Conservation (phyloP, 2,113 vertebrate species). For the Hirundichthys speculiger region DNA sequence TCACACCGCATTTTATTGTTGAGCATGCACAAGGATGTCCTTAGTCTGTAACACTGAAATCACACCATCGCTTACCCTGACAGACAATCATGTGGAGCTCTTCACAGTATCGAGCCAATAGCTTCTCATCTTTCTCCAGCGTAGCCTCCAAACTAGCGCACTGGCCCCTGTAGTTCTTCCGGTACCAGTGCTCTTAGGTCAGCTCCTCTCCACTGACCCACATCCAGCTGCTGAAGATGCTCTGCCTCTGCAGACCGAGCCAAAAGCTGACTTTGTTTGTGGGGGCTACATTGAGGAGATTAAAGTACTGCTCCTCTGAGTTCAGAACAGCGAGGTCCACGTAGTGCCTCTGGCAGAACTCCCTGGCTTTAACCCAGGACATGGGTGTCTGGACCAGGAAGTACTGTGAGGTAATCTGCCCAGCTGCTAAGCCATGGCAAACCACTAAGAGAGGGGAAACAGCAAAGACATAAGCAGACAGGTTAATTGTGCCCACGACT, state of each 20-base stretch:
- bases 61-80: constrained; percentile 33
- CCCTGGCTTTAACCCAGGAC: constrained; percentile 38
- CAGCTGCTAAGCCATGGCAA: constrained; percentile 20
- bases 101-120: constrained; percentile 38
- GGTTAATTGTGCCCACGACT: not conserved
- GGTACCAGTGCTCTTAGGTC: constrained; percentile 34
- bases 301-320: constrained; percentile 40
- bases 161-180: constrained; percentile 4
- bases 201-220: constrained; percentile 43
- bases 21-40: not conserved
- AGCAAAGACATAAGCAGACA: not conserved
- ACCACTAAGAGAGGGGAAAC: constrained; percentile 15
- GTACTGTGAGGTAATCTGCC: constrained; percentile 17
- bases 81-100: constrained; percentile 36
- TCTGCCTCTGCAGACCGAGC: constrained; percentile 37
- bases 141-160: constrained; percentile 55
- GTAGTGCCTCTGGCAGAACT: constrained; percentile 52
- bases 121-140: constrained; percentile 26
- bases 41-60: not conserved
- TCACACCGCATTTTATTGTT: not conserved
- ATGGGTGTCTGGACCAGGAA: constrained; percentile 8
- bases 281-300: constrained; percentile 13
- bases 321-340: constrained; percentile 48
- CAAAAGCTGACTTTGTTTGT: constrained; percentile 34
- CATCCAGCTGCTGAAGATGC: constrained; percentile 2